Evolutionary conservation across 2,888 invertebrate species (phyloP).

Genomic region (Caenorhabditis doughertyi): DNA sequence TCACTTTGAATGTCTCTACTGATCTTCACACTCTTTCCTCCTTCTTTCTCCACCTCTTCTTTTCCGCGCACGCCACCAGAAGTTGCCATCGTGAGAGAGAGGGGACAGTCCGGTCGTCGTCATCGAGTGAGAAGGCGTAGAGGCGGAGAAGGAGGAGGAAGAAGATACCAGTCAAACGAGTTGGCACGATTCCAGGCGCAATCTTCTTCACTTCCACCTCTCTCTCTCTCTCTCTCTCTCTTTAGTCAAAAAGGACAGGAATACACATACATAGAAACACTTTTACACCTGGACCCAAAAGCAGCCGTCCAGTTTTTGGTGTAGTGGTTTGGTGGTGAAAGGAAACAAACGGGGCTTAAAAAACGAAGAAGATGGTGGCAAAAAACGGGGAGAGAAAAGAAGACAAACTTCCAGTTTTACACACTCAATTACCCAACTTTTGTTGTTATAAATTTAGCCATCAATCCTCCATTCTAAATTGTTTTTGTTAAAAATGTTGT

Average conservation of each 20-base stretch:
- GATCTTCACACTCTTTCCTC: slow-evolving; percentile 49
- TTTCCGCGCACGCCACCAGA: slow-evolving; percentile 17
- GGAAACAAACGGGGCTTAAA: background rate
- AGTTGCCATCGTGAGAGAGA: slow-evolving; percentile 39
- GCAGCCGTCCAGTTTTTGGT: slow-evolving; percentile 49
- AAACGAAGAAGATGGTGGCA: background rate
- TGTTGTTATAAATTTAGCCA: slow-evolving; percentile 18
- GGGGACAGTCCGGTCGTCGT: slow-evolving; percentile 55
- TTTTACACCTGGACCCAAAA: slow-evolving; percentile 43
- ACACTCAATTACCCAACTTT: slow-evolving; percentile 46
- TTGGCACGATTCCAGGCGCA: slow-evolving; percentile 66
- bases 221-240: slow-evolving; percentile 7
- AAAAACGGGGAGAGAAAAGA: background rate
- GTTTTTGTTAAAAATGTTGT: slow-evolving; percentile 4
- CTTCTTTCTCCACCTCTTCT: background rate
- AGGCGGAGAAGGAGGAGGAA: background rate
- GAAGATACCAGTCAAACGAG: slow-evolving; percentile 65
- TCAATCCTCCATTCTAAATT: background rate
- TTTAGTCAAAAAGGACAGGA: slow-evolving; percentile 56
- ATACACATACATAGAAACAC: slow-evolving; percentile 37
- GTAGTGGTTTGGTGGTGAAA: slow-evolving; percentile 49
- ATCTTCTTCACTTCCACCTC: slow-evolving; percentile 47
- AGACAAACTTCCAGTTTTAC: slow-evolving; percentile 29
- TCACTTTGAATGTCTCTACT: slow-evolving; percentile 41
- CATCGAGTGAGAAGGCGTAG: slow-evolving; percentile 40